Evolutionary conservation across 2,113 vertebrate genomes (phyloP).

Genomic region (Laticauda laticaudata): DNA sequence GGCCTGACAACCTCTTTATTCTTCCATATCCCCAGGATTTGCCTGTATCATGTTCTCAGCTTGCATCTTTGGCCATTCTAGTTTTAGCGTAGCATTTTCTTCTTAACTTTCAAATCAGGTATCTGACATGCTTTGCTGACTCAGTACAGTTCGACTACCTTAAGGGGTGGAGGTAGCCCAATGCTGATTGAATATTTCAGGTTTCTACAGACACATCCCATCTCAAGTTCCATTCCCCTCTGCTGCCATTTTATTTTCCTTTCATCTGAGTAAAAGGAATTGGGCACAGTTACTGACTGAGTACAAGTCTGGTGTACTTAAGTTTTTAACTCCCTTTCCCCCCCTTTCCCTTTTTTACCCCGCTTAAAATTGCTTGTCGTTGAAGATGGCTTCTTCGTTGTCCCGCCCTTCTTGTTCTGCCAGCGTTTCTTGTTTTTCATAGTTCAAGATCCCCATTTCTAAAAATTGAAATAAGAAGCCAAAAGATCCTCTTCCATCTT

Average conservation of each 20-base stretch:
- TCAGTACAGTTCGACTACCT: not conserved
- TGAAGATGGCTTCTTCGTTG: too few relatives aligned
- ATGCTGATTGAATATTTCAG: not conserved
- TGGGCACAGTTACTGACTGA: not conserved
- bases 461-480: too few relatives aligned
- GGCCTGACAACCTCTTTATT: not conserved
- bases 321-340: too few relatives aligned
- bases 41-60: not conserved
- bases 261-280: not conserved
- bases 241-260: not conserved
- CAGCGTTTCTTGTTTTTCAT: too few relatives aligned
- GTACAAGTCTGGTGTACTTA: not conserved
- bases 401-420: too few relatives aligned
- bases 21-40: not conserved
- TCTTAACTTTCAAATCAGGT: not conserved
- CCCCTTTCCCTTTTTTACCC: too few relatives aligned
- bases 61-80: not conserved
- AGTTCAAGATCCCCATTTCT: too few relatives aligned
- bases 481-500: too few relatives aligned
- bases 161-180: not conserved
- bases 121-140: not conserved
- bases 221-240: not conserved
- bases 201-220: not conserved
- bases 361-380: too few relatives aligned
- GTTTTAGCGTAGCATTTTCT: not conserved